Base-by-base conservation (phyloP, 2,113 vertebrate species). In the Ceratotherium simum region DNA sequence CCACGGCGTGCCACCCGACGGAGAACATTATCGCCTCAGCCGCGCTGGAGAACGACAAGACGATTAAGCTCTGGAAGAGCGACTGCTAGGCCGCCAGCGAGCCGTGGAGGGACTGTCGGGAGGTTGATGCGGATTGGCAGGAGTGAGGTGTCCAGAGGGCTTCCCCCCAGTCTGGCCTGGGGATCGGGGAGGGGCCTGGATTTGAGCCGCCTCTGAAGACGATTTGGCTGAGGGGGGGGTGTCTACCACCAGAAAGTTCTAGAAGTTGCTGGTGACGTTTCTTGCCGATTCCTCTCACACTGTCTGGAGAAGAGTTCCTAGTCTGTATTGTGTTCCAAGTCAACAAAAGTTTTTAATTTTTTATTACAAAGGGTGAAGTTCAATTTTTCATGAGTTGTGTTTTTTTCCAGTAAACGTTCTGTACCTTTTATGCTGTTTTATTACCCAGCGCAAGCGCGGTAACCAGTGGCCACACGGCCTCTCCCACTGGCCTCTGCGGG, bases 41-140 rank as follows among this genome's bases (percentile, higher is more conserved):
- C 0, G 99, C 99, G 14, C 98, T 99, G 99, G 99, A 99, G 99
- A 99, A 99, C 0, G 99, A 99, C 99, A 99, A 99, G 98, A 99
- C 99, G 97, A 99, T 99, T 98, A 99, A 99, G 98, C 99, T 99
- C 98, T 99, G 99, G 99, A 99, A 99, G 99, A 99, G 99, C 95
- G 99, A 99, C 99, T 99, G 99, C 98, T 99, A 99, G 99, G 98
- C 2, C 89, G 51, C 51, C 96, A 95, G 56, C 73, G 48, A 7
- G 91, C 97, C 89, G 18, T 87, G 85, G 73, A 96, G 97, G 98
- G 98, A 97, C 98, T 97, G 96, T 12, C n/a, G 2, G 69, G 88
- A 87, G 17, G 84, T 58, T 81, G 97, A 73, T 94, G 92, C 27
- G 69, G 67, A 96, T 82, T 79, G 97, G 95, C 97, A 78, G 97